Conservation (phyloP, 92 coral and sea anemone genomes). For the Ricordea florida region DNA sequence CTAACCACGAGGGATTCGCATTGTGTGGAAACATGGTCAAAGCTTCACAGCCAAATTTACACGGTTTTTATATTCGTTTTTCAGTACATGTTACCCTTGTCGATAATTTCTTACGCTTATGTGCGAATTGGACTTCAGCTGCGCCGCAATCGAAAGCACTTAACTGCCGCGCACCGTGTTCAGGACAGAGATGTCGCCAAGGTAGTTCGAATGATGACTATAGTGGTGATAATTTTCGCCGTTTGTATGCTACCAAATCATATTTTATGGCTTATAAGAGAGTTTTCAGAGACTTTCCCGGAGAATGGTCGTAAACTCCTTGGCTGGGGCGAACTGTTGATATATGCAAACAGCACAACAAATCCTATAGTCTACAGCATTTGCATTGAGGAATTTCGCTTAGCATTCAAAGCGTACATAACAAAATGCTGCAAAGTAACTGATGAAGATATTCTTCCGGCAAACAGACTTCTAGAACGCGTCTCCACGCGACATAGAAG, state of each 20-base stretch:
- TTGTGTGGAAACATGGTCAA: conserved; percentile 80
- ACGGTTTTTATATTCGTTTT: conserved; percentile 74
- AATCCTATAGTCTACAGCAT: conserved; percentile 87
- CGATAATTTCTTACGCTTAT: conserved; percentile 75
- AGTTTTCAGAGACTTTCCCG: conserved; percentile 37
- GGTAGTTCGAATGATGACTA: conserved; percentile 80
- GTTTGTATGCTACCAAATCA: conserved; percentile 89
- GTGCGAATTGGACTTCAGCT: conserved; percentile 66
- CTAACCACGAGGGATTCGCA: conserved; percentile 46
- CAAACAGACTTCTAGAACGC: conserved; percentile 78
- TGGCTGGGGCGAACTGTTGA: conserved; percentile 80
- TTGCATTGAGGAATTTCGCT: conserved; percentile 88
- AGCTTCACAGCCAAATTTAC: conserved; percentile 54
- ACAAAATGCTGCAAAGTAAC: conserved; percentile 85
- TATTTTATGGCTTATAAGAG: conserved; percentile 76
- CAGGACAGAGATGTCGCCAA: conserved; percentile 86
- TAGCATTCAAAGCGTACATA: conserved; percentile 80
- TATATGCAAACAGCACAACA: conserved; percentile 85
- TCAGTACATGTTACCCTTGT: conserved; percentile 78
- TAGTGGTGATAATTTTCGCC: conserved; percentile 79
- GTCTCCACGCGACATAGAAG: conserved; percentile 75
- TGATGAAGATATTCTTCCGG: conserved; percentile 75
- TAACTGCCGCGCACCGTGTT: conserved; percentile 72
- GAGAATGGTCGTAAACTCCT: conserved; percentile 35
- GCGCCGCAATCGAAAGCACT: conserved; percentile 59